phyloP scores from a whole-genome alignment of 2,113 vertebrate species.

The Corydoras sp. region DNA sequence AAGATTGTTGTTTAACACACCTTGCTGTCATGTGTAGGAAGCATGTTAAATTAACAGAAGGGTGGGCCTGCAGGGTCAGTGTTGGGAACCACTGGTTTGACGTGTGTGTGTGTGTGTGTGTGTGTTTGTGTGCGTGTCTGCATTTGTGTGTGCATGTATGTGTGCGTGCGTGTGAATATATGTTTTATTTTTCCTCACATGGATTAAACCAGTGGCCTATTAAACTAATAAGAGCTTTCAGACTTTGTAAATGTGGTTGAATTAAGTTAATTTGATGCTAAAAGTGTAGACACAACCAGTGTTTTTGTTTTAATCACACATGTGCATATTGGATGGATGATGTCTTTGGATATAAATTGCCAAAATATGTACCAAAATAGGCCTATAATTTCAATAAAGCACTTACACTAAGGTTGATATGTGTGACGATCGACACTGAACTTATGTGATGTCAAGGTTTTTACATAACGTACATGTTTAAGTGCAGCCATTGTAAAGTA shows the following conservation, averaged over 20 bases:
- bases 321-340: constrained; percentile 37
- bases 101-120: background rate
- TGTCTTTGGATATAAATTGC: constrained; percentile 10
- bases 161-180: constrained; percentile 1
- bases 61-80: too few relatives aligned
- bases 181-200: constrained; percentile 23
- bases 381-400: constrained; percentile 20
- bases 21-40: too few relatives aligned
- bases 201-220: constrained; percentile 41
- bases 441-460: constrained; percentile 23
- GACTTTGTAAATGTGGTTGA: constrained; percentile 47
- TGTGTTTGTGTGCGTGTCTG: too few relatives aligned
- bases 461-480: background rate
- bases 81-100: background rate
- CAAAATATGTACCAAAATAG: constrained; percentile 22
- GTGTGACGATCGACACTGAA: background rate
- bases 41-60: too few relatives aligned
- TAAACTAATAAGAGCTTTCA: constrained; percentile 48
- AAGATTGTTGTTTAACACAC: too few relatives aligned
- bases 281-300: constrained; percentile 6
- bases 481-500: constrained; percentile 18
- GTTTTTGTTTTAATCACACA: constrained; percentile 46
- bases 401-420: constrained; percentile 18
- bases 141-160: too few relatives aligned
- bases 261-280: constrained; percentile 27